phyloP scores from a whole-genome alignment of 2,113 vertebrate genomes.

The Oreocharis arfaki region DNA sequence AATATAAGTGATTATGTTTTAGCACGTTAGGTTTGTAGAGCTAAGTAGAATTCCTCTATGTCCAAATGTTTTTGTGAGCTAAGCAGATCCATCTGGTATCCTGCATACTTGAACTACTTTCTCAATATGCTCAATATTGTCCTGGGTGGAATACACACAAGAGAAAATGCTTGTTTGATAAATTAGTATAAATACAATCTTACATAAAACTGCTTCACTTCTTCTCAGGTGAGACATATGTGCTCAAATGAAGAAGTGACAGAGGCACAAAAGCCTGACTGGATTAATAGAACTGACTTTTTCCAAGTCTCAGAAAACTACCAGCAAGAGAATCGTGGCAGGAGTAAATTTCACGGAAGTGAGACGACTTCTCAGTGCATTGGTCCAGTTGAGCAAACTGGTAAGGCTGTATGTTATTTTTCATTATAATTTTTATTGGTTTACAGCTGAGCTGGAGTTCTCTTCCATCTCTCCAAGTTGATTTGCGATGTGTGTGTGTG shows the following conservation, averaged over 20 bases:
- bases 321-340: background rate
- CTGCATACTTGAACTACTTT: background rate
- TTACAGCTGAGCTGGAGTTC: background rate
- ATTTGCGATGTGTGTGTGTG: background rate
- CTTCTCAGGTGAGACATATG: slow-evolving; percentile 11
- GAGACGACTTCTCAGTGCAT: background rate
- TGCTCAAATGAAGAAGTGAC: background rate
- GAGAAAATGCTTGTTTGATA: background rate
- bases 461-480: background rate
- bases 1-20: background rate
- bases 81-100: background rate
- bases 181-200: background rate
- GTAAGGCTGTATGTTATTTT: background rate
- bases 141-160: background rate
- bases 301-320: slow-evolving; percentile 55
- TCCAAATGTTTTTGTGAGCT: background rate
- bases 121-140: background rate
- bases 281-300: slow-evolving; percentile 52
- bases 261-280: slow-evolving; percentile 10
- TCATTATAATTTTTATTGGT: background rate
- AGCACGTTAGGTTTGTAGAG: background rate
- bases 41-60: background rate
- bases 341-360: background rate
- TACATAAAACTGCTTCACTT: background rate
- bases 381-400: background rate